Evolutionary conservation across 2,888 invertebrate species (phyloP), one percentile per base, ranked within the genome.

Genomic region (Phortica magna): DNA sequence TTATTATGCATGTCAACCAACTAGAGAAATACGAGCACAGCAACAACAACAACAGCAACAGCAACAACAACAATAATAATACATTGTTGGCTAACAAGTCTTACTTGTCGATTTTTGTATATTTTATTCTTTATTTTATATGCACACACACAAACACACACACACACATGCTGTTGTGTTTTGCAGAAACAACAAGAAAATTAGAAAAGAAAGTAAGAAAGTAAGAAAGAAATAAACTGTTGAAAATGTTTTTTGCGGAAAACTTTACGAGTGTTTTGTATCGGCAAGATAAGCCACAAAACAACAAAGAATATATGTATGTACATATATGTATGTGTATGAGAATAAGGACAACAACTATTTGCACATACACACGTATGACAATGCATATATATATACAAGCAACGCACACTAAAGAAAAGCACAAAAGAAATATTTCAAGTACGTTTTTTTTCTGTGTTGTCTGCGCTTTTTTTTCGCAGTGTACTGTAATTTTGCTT

Each of bases 1-100:
- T 83, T 83, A 83, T 81, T 83, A 83, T 83, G 83, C 83, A 82
- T 81, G 83, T 82, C 82, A 79, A 78, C 78, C 73, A 53, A 70
- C 55, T 73, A 65, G 42, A 72, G 59, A 41, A 76, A 73, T 42
- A 64, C 64, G 41, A 65, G 39, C 2, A 4, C 72, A 57, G 57
- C 70, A 67, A 70, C 64, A 70, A 72, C 19, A 61, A 76, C 67
- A 67, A 64, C 72, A 73, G 48, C 59, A 75, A 3, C 55, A 42
- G n/a, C 19, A 61, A 76, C 67, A 67, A 64, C 72, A 73, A 42
- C 59, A 75, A 3, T 41, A 42, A 9, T 59, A 59, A 9, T 14
- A 17, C 19, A 19, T 19, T 19, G 61, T 4, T 61, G 61, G 71
- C 76, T 77, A 59, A 74, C 70, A 74, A 77, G 55, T 9, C 39